Percentiles rank a stretch among this genome's conserved stretches.
phyloP scores from a whole-genome alignment of 2,113 vertebrate species.

The Phrynocephalus versicolor region DNA sequence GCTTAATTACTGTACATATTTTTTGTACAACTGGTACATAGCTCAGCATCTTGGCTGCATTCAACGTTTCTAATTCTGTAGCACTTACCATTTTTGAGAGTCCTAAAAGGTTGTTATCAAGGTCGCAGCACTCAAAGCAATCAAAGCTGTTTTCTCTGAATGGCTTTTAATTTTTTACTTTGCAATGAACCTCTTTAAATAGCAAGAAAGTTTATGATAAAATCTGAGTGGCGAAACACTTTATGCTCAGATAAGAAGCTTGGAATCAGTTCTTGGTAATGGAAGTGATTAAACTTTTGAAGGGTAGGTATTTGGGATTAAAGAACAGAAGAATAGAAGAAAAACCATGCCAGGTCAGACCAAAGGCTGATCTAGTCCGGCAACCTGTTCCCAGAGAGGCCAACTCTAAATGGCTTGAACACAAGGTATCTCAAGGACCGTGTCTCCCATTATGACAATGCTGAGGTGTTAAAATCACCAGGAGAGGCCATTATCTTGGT shows the following conservation, averaged over 20 bases:
- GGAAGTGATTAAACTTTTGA: not conserved
- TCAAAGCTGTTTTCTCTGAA: not conserved
- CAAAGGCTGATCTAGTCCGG: too few species aligned
- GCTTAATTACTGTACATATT: too few species aligned
- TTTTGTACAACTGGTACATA: not conserved
- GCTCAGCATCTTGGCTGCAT: not conserved
- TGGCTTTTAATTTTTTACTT: not conserved
- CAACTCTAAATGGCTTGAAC: too few species aligned
- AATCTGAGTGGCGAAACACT: not conserved
- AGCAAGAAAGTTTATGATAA: not conserved
- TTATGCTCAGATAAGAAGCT: not conserved
- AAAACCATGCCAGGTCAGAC: too few species aligned
- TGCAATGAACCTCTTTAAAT: not conserved
- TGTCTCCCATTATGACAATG: too few species aligned
- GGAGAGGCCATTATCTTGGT: too few species aligned
- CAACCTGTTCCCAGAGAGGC: too few species aligned
- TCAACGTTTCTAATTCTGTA: not conserved
- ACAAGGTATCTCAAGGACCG: too few species aligned
- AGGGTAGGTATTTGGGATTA: not conserved
- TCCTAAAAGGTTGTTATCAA: not conserved
- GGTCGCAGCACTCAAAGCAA: not conserved
- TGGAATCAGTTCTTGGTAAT: too few species aligned
- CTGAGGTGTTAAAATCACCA: too few species aligned
- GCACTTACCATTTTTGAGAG: not conserved
- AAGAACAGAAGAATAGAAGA: not conserved